Conservation (phyloP, 2,113 vertebrate genomes). For the Poeciliopsis prolifica region DNA sequence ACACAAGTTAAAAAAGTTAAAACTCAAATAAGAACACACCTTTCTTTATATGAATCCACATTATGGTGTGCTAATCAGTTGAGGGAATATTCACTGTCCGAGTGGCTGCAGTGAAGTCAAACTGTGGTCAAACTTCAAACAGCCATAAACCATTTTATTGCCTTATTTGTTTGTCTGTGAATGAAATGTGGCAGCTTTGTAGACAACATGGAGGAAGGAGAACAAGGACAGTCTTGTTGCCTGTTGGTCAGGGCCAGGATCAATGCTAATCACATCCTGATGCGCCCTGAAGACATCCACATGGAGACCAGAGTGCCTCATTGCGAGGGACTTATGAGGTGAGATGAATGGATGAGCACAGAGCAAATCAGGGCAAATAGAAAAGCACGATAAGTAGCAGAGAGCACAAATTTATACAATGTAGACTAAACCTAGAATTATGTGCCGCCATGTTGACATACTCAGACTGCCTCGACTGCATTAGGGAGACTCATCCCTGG, state of each 20-base stretch:
- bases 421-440: conserved; percentile 38
- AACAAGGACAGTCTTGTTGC: conserved; percentile 40
- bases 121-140: conserved; percentile 45
- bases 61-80: conserved; percentile 22
- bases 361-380: conserved; percentile 11
- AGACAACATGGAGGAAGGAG: conserved; percentile 13
- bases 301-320: not conserved
- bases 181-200: conserved; percentile 34
- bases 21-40: not conserved
- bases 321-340: conserved; percentile 27
- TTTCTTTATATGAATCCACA: not conserved
- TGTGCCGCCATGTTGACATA: conserved; percentile 66
- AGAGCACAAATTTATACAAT: conserved; percentile 1
- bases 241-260: conserved; percentile 24
- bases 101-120: conserved; percentile 42
- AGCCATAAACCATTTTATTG: conserved; percentile 34
- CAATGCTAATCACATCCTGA: conserved; percentile 31
- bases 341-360: conserved; percentile 21
- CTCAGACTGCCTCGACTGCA: conserved; percentile 67
- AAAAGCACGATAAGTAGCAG: conserved; percentile 14
- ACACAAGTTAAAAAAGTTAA: not conserved
- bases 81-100: conserved; percentile 29
- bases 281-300: not conserved
- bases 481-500: conserved; percentile 59
- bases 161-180: conserved; percentile 49